These are phyloP conservation scores for Gonioctena quinquepunctata DNA, from an alignment of 1,140 invertebrate species.

Conservation along the genomic window DNA sequence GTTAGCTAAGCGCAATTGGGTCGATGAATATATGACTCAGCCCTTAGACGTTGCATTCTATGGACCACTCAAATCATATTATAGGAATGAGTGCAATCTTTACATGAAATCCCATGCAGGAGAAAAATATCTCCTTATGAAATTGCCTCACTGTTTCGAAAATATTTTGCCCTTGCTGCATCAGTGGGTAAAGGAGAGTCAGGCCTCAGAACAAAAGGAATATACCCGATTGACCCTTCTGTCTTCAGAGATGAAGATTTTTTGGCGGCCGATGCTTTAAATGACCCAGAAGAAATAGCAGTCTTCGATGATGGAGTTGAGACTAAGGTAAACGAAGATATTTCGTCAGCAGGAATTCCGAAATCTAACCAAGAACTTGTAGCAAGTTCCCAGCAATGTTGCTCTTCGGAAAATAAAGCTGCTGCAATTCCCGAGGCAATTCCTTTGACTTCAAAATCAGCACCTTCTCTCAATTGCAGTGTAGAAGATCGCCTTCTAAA, in stretches of 20 bases:
- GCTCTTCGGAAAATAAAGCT: slow-evolving; percentile 7
- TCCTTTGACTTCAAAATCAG: slow-evolving; percentile 3
- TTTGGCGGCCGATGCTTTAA: slow-evolving; percentile 26
- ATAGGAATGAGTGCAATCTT: slow-evolving; percentile 25
- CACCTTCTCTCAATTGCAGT: slow-evolving; percentile 14
- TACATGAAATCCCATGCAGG: slow-evolving; percentile 17
- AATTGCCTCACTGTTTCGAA: slow-evolving; percentile 46
- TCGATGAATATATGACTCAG: no score
- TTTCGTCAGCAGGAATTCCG: not conserved
- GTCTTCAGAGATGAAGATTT: not conserved
- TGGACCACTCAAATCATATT: slow-evolving; percentile 30
- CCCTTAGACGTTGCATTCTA: slow-evolving; percentile 48
- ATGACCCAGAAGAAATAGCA: slow-evolving; percentile 11
- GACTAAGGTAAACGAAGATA: not conserved
- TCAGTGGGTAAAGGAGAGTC: slow-evolving; percentile 22
- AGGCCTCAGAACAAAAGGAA: not conserved
- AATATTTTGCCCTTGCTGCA: slow-evolving; percentile 46
- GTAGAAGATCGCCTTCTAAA: not conserved
- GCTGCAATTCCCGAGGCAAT: slow-evolving; percentile 7
- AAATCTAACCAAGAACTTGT: not conserved
- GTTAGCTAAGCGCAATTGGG: no score
- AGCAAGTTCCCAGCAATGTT: not conserved
- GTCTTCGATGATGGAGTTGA: slow-evolving; percentile 28
- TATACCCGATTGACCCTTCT: not conserved
- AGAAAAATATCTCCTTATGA: slow-evolving; percentile 37